Evolutionary conservation across 1,140 invertebrate species (phyloP).

Genomic region (Zaprionus taronus): DNA sequence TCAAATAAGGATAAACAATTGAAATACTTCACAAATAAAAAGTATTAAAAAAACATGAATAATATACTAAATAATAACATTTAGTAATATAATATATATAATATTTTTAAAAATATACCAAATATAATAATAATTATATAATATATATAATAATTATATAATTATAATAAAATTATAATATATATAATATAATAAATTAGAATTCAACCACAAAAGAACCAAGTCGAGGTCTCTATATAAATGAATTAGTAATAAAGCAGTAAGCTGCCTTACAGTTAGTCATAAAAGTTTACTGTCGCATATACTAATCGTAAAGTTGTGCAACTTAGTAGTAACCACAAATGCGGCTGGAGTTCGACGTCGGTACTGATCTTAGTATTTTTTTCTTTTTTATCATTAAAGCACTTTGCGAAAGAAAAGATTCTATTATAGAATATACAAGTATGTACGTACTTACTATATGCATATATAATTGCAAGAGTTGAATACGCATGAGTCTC

Average conservation of each 20-base stretch:
- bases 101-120: neutral
- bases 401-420: constrained; percentile 35
- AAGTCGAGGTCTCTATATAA: neutral
- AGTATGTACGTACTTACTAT: too few relatives aligned
- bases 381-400: constrained; percentile 28
- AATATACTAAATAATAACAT: neutral
- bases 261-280: neutral
- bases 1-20: constrained; percentile 10
- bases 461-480: neutral
- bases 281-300: constrained; percentile 29
- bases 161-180: neutral
- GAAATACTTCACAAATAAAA: constrained; percentile 8
- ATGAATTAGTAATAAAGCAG: neutral
- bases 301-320: constrained; percentile 57
- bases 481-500: constrained; percentile 7
- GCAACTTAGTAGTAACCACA: constrained; percentile 52
- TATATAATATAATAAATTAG: neutral
- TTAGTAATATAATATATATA: neutral
- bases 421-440: constrained; percentile 16
- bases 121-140: neutral
- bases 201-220: neutral
- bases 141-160: too few relatives aligned
- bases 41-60: constrained; percentile 17
- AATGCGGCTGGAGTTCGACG: constrained; percentile 25
- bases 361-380: neutral